Conservation (phyloP, 2,888 invertebrate genomes). For the Biston betularia region DNA sequence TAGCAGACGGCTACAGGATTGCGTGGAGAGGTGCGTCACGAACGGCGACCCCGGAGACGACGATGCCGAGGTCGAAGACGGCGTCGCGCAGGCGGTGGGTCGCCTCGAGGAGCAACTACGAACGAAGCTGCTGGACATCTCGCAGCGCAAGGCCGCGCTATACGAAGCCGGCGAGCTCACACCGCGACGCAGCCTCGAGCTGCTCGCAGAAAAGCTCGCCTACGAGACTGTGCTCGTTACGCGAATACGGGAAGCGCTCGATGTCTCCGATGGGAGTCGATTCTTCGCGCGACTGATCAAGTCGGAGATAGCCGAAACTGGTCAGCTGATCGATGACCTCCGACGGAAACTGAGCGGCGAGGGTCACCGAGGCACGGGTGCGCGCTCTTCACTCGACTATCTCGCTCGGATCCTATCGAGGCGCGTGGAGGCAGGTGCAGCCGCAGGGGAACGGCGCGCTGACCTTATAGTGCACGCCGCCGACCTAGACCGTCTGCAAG, state of each 20-base stretch:
- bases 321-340: slow-evolving; percentile 90
- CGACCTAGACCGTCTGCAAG: slow-evolving; percentile 82
- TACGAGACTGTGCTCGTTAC: slow-evolving; percentile 92
- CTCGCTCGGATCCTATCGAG: slow-evolving; percentile 92
- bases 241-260: slow-evolving; percentile 89
- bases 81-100: slow-evolving; percentile 86
- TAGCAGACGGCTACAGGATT: slow-evolving; percentile 86
- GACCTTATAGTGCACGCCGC: slow-evolving; percentile 76
- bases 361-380: slow-evolving; percentile 72
- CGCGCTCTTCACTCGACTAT: slow-evolving; percentile 87
- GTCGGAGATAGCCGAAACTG: slow-evolving; percentile 91
- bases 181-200: slow-evolving; percentile 88
- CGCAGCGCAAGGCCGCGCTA: slow-evolving; percentile 88
- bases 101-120: slow-evolving; percentile 89
- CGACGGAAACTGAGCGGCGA: slow-evolving; percentile 88
- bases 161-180: slow-evolving; percentile 89
- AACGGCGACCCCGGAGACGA: slow-evolving; percentile 78
- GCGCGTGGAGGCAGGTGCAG: slow-evolving; percentile 82
- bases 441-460: slow-evolving; percentile 51
- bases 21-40: slow-evolving; percentile 86
- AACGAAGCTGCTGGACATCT: slow-evolving; percentile 89
- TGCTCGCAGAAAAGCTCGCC: slow-evolving; percentile 92
- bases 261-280: slow-evolving; percentile 84
- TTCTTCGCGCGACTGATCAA: slow-evolving; percentile 87
- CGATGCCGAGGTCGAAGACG: slow-evolving; percentile 70